Evolutionary conservation across 2,888 invertebrate species (phyloP), one percentile per base, ranked within the genome.

Genomic region (Lacanobia oleracea): DNA sequence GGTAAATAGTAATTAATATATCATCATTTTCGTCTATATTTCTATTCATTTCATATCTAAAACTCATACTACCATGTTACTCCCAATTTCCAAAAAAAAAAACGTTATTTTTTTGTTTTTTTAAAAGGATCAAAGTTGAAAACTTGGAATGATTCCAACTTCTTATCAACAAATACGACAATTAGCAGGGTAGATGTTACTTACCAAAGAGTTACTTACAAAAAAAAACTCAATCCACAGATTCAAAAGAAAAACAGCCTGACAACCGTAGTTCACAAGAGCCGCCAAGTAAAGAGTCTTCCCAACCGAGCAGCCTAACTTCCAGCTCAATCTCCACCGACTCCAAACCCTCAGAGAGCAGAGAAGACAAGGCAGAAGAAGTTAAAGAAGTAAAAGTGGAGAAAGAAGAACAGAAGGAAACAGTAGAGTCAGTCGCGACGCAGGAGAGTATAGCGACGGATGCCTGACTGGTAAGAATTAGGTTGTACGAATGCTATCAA

Each of bases 251-350:
- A 12, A 95, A 94, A 79, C 86, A 90, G 66, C 72, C 90, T 8
- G 94, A 94, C 18, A 88, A 75, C 62, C 89, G 95, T 53, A 92
- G 88, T 78, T 94, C 94, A 3, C 94, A 94, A 87, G 95, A 95
- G 53, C 93, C 94, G 0, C 87, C 85, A 48, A 93, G 94, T 84
- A 95, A 94, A 88, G 95, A 95, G 48, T 90, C 92, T 0, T 95
- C 95, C 2, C 95, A 95, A 77, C 93, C 95, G 0, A 93, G 94
- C 90, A 96, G 95, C 64, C 84, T 95, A 1, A 94, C 95, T 0
- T 95, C 95, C 4, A 94, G 94, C 77, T 94, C 94, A 9, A 93
- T 94, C 79, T 95, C 95, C 2, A 94, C 91, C 37, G 95, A 96
- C 82, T 94, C 94, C 37, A 94, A 94, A 85, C 93, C 93, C 2